Conservation (phyloP, 92 coral and sea anemone genomes). For the Actinernus sp. region DNA sequence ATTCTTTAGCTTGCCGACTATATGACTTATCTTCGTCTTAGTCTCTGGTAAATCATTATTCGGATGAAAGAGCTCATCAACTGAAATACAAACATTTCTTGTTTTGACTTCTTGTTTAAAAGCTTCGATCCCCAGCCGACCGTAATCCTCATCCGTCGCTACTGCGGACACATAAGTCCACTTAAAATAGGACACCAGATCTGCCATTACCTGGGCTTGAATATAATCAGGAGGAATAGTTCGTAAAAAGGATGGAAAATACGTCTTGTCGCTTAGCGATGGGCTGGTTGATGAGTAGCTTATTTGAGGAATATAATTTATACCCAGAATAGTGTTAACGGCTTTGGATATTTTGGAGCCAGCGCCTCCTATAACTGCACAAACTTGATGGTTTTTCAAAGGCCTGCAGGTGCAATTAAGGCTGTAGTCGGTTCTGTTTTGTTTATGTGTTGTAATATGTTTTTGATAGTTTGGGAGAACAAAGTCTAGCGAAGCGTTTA, state of each 20-base stretch:
- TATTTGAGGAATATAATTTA: conserved; percentile 80
- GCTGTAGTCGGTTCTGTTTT: conserved; percentile 4
- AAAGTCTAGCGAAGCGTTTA: conserved; percentile 76
- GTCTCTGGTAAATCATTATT: conserved; percentile 70
- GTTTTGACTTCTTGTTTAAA: conserved; percentile 86
- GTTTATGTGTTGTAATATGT: conserved; percentile 1
- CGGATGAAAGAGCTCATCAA: conserved; percentile 86
- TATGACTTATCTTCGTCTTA: conserved; percentile 64
- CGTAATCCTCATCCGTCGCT: conserved; percentile 97
- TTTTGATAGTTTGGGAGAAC: conserved; percentile 3
- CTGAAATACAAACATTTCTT: conserved; percentile 82
- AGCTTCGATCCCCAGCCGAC: conserved; percentile 88
- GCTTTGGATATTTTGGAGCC: conserved; percentile 97
- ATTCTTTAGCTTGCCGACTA: conserved; percentile 66
- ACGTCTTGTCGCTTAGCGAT: conserved; percentile 77
- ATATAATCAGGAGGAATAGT: conserved; percentile 95
- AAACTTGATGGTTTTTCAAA: conserved; percentile 23
- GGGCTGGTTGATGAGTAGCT: conserved; percentile 99
- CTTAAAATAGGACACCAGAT: conserved; percentile 58
- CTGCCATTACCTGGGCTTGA: conserved; percentile 97
- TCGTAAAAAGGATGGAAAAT: conserved; percentile 89
- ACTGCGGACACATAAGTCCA: conserved; percentile 94
- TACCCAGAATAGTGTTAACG: conserved; percentile 69
- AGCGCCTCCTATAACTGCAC: conserved; percentile 93
- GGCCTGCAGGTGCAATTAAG: conserved; percentile 43